phyloP scores from a whole-genome alignment of 1,140 invertebrate species.

The Nasonia giraulti region DNA sequence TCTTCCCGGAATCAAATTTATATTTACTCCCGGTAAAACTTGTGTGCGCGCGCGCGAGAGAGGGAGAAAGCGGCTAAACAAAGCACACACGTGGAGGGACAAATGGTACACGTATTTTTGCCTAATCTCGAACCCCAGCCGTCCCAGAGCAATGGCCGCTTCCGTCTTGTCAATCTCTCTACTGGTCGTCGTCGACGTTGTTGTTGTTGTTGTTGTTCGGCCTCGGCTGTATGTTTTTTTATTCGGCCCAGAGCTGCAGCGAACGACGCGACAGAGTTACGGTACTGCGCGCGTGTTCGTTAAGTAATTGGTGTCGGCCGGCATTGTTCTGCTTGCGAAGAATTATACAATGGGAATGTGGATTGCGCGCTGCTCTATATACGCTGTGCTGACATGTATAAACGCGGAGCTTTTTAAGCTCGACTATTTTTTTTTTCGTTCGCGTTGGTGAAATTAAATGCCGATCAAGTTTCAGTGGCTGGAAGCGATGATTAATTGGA shows the following conservation, averaged over 20 bases:
- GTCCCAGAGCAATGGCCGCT: slow-evolving; percentile 18
- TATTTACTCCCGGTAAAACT: slow-evolving; percentile 58
- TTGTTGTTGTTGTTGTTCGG: neutral
- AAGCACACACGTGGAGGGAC: slow-evolving; percentile 15
- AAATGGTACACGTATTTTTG: slow-evolving; percentile 46
- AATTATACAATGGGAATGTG: neutral
- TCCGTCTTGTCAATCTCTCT: slow-evolving; percentile 28
- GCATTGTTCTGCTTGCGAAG: neutral
- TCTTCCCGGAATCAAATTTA: slow-evolving; percentile 59
- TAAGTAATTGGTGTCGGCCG: neutral
- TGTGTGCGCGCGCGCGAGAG: slow-evolving; percentile 45
- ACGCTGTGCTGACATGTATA: neutral
- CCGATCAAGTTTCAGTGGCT: too few species aligned
- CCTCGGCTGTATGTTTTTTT: neutral
- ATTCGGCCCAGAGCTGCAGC: neutral
- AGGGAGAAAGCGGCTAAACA: slow-evolving; percentile 23
- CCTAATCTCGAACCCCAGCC: slow-evolving; percentile 31
- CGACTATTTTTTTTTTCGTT: neutral
- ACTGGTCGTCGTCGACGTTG: neutral
- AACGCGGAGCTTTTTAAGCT: neutral
- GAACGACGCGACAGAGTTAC: neutral
- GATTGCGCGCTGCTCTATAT: neutral
- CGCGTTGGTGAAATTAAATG: too few species aligned
- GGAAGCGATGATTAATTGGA: too few species aligned
- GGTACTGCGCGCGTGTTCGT: neutral